Percentiles rank a stretch among this genome's conserved stretches.
phyloP scores from a whole-genome alignment of 2,888 invertebrate genomes.

The Lasioglossum malachurum region DNA sequence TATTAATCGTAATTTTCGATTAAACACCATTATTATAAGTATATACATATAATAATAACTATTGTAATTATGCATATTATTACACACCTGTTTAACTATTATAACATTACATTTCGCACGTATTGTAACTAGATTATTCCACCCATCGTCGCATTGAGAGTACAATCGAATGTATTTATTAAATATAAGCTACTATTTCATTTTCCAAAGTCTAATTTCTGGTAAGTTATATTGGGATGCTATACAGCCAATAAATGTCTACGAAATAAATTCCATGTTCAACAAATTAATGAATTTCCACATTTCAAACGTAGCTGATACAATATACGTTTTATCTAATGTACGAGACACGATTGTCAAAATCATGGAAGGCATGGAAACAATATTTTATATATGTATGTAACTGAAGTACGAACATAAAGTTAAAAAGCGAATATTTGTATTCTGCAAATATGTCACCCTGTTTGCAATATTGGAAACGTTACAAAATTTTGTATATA shows the following conservation, averaged over 20 bases:
- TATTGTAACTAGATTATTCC: too few relatives aligned
- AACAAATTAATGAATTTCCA: not conserved
- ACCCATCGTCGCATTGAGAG: not conserved
- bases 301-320: not conserved
- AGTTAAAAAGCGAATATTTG: not conserved
- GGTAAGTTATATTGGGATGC: not conserved
- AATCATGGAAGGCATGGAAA: not conserved
- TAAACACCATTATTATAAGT: too few relatives aligned
- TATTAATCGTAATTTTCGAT: too few relatives aligned
- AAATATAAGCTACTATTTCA: not conserved
- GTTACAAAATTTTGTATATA: not conserved
- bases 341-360: not conserved
- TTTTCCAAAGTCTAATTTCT: not conserved
- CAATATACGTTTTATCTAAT: not conserved
- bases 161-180: not conserved
- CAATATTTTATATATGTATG: not conserved
- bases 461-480: not conserved
- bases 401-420: not conserved
- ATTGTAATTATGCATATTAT: too few relatives aligned
- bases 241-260: not conserved
- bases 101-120: not conserved
- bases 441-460: not conserved
- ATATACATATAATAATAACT: too few relatives aligned
- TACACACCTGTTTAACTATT: too few relatives aligned
- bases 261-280: not conserved